These are phyloP conservation scores for Mustelus asterias DNA, from an alignment of 2,113 vertebrate genomes.

Conservation along the genomic window DNA sequence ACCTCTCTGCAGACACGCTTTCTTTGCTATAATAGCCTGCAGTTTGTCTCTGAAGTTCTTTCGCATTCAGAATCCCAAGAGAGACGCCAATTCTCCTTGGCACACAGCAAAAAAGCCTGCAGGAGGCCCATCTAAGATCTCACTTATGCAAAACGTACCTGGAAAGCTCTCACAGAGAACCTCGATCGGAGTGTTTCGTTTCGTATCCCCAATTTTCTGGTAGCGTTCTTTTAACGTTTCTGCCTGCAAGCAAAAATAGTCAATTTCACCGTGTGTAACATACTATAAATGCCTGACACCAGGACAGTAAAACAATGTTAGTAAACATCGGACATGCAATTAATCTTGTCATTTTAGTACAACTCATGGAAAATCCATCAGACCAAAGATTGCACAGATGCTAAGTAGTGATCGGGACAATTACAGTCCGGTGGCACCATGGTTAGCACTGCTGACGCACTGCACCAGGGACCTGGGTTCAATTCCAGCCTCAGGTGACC, in stretches of 20 bases:
- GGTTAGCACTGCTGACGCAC: no score
- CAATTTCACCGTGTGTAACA: not conserved
- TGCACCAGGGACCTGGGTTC: no score
- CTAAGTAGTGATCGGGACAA: not conserved
- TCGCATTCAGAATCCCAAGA: not conserved
- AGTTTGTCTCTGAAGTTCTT: not conserved
- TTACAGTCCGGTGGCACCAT: not conserved
- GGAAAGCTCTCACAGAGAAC: conserved; percentile 98
- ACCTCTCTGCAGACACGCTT: not conserved
- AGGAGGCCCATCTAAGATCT: not conserved
- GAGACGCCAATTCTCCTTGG: not conserved
- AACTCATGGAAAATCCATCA: not conserved
- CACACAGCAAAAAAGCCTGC: not conserved
- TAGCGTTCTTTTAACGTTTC: conserved; percentile 98
- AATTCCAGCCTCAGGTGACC: no score
- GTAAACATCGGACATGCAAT: not conserved
- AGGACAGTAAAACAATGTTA: not conserved
- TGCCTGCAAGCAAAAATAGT: conserved; percentile 64
- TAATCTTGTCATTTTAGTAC: not conserved
- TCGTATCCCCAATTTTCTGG: conserved; percentile 98
- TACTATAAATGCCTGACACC: not conserved
- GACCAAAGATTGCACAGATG: not conserved
- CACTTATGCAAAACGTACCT: conserved; percentile 58
- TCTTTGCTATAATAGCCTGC: not conserved
- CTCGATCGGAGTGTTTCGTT: conserved; percentile 96